Evolutionary conservation across 2,888 invertebrate genomes (phyloP).

Genomic region (Drosophila picticornis): DNA sequence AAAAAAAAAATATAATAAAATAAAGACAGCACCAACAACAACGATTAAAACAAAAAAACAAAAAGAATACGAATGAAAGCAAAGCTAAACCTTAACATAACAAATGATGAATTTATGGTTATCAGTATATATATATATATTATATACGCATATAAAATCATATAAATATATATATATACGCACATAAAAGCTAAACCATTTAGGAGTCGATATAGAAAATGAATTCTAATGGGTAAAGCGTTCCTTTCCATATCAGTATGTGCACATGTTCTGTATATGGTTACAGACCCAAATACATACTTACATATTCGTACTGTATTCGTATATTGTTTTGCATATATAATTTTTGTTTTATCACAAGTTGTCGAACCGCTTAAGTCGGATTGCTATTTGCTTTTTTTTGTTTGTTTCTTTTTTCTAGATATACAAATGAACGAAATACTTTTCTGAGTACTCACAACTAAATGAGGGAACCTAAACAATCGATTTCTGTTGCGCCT

Average conservation of each 20-base stretch:
- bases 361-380: neutral
- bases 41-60: conserved; percentile 1
- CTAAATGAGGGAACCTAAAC: neutral
- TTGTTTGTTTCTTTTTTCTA: neutral
- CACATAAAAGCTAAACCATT: neutral
- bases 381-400: neutral
- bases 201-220: conserved; percentile 1
- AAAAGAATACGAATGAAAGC: conserved; percentile 22
- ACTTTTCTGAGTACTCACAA: neutral
- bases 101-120: conserved; percentile 38
- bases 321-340: conserved; percentile 1
- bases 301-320: neutral
- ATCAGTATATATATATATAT: conserved; percentile 35
- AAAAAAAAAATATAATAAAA: neutral
- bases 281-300: neutral
- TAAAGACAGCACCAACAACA: conserved; percentile 15
- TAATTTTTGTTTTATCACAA: conserved; percentile 20
- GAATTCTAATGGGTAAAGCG: conserved; percentile 28
- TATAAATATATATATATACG: neutral
- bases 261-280: conserved; percentile 7
- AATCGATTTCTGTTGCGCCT: neutral
- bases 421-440: conserved; percentile 6
- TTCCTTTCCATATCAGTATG: conserved; percentile 4
- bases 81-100: conserved; percentile 23
- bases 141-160: neutral